Base-by-base conservation (phyloP, 2,888 invertebrate species). In the Oscheius myriophilus region DNA sequence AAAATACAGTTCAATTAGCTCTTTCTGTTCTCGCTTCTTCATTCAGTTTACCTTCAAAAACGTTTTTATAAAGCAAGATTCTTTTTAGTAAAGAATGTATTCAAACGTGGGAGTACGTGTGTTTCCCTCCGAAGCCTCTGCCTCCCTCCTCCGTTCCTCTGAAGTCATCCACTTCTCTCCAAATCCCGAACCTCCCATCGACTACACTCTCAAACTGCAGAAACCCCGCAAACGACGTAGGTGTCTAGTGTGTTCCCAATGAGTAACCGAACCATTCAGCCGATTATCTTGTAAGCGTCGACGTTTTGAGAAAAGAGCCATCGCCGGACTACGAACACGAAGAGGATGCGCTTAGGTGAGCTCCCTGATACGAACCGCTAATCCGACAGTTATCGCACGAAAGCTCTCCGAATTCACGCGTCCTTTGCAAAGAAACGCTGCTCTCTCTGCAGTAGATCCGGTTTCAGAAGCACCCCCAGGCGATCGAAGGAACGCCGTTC, bases 161-260 rank as follows among this genome's bases (percentile, higher is more conserved):
- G 18, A n/a, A 1, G 33, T 61, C n/a, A 46, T 61, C 18, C 61
- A 61, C 33, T 61, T 45, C 39, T 46, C 61, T 26, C 61, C 61
- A n/a, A 18, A 18, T 46, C 61, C 61, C 14, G 61, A 61, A 21
- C 61, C 61, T n/a, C 49, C 61, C 12, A 46, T 61, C 1, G 61
- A 61, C 39, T 61, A 61, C 33, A 61, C 61, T 2, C 46, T 61
- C 1, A 46, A 46, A 46, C 49, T 49, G 46, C 49, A 61, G 46
- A 58, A 58, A 43, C 18, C 43, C 1, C 46, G 39, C 18, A 46
- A 46, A 25, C 23, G 61, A 61, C 61, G 61, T 61, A 26, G 12
- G 33, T 12, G 1, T 25, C 16, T 9, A 11, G 18, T 46, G 33
- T 33, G 3, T 33, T 33, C 11, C 26, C 25, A 25, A 9, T 2